phyloP scores from a whole-genome alignment of 64 coral and sea anemone genomes.

The Stylophora pistillata region DNA sequence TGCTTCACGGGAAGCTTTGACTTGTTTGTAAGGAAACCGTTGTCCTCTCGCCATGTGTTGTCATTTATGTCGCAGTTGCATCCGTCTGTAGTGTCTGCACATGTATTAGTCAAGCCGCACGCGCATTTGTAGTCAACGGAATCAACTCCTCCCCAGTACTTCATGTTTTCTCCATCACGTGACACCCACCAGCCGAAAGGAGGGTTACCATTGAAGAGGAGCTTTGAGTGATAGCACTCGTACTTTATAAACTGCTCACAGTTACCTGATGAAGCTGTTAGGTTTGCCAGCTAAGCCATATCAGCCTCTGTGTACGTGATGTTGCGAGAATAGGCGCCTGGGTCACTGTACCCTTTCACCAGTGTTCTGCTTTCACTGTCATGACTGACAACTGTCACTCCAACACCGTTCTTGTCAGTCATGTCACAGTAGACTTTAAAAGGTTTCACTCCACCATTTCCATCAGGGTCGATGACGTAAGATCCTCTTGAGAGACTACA shows the following conservation, averaged over 20 bases:
- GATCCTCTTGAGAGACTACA: too few species aligned
- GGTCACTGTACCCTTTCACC: slow-evolving; percentile 8
- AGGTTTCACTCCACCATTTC: too few species aligned
- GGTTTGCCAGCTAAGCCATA: neutral
- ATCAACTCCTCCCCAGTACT: too few species aligned
- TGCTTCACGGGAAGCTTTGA: neutral
- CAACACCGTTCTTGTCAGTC: too few species aligned
- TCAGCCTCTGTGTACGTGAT: neutral
- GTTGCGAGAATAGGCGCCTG: neutral
- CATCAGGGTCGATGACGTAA: too few species aligned
- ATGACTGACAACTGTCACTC: too few species aligned
- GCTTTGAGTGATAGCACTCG: neutral
- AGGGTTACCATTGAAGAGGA: neutral
- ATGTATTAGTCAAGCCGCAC: too few species aligned
- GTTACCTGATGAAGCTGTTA: neutral
- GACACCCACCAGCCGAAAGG: too few species aligned
- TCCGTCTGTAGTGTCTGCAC: too few species aligned
- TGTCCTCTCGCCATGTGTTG: neutral
- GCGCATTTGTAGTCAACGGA: too few species aligned
- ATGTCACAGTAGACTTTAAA: too few species aligned
- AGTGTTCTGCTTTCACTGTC: slow-evolving; percentile 43
- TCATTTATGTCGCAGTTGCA: neutral
- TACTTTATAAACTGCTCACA: slow-evolving; percentile 56
- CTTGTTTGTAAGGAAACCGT: neutral
- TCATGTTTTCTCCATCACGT: too few species aligned